phyloP scores from a whole-genome alignment of 2,888 invertebrate genomes.

The Odontomyia ornata region DNA sequence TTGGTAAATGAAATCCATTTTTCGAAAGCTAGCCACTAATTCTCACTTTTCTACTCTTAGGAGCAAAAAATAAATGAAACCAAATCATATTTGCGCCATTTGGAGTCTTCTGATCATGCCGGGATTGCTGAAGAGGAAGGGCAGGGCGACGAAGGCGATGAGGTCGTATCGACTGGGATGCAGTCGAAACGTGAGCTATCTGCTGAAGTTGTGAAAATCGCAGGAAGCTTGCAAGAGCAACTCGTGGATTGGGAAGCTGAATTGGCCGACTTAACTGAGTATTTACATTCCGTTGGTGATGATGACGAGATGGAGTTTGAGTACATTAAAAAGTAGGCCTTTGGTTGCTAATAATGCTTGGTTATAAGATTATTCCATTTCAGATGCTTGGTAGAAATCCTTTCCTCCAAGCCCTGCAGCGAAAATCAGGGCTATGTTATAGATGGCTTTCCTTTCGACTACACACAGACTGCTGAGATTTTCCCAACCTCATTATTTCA shows the following conservation, averaged over 20 bases:
- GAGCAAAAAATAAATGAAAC: constrained; percentile 23
- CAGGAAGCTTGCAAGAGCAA: background rate
- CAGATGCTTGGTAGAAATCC: constrained; percentile 49
- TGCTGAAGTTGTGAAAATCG: background rate
- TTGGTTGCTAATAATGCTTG: background rate
- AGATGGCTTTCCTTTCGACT: constrained; percentile 52
- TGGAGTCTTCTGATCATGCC: constrained; percentile 39
- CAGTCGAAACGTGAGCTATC: background rate
- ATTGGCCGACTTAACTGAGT: background rate
- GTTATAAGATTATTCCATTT: background rate
- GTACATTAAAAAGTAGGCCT: constrained; percentile 23
- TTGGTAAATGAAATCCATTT: constrained; percentile 13
- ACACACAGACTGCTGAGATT: constrained; percentile 48
- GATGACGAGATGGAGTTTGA: background rate
- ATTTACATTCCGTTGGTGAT: background rate
- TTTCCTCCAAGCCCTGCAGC: constrained; percentile 48
- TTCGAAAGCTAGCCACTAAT: background rate
- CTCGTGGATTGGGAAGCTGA: background rate
- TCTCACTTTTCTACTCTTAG: background rate
- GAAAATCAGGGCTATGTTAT: constrained; percentile 53
- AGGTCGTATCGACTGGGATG: background rate
- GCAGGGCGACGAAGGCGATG: constrained; percentile 49
- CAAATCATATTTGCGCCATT: background rate
- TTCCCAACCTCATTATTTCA: constrained; percentile 21
- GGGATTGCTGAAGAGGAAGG: constrained; percentile 46